These are phyloP conservation scores for Cebidichthys violaceus DNA, from an alignment of 2,113 vertebrate genomes.

Conservation along the genomic window DNA sequence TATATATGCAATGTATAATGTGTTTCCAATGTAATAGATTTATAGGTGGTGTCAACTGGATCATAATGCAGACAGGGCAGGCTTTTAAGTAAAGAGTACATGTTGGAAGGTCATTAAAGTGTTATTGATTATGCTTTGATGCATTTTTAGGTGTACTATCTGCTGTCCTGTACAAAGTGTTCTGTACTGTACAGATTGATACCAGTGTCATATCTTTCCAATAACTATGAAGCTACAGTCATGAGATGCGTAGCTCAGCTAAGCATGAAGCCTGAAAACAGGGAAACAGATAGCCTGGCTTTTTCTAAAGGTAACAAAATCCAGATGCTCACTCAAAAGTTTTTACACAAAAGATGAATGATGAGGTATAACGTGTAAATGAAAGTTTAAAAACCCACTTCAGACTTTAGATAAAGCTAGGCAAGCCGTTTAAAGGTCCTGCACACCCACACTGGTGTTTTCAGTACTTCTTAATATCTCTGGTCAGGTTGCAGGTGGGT, in stretches of 20 bases:
- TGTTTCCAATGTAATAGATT: slow-evolving; percentile 19
- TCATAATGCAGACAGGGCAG: neutral
- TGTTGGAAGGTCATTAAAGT: neutral
- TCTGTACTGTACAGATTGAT: neutral
- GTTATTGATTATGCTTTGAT: neutral
- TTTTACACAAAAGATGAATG: neutral
- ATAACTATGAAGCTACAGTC: slow-evolving; percentile 5
- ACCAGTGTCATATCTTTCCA: neutral
- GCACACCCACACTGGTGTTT: neutral
- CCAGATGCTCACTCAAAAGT: neutral
- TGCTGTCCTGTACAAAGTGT: neutral
- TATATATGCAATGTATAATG: slow-evolving; percentile 38
- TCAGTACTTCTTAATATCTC: neutral
- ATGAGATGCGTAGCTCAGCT: neutral
- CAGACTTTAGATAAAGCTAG: neutral
- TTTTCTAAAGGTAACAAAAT: neutral
- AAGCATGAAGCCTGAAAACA: neutral
- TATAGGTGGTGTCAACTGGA: slow-evolving; percentile 22
- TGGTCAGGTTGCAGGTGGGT: neutral
- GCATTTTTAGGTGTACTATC: neutral
- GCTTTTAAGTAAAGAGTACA: neutral
- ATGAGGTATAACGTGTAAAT: neutral
- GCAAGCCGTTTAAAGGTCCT: neutral
- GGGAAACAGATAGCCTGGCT: neutral
- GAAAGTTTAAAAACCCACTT: neutral